Percentiles rank a stretch among this genome's conserved stretches.
Conservation (phyloP, 2,113 vertebrate species). For the Ophiodon elongatus region DNA sequence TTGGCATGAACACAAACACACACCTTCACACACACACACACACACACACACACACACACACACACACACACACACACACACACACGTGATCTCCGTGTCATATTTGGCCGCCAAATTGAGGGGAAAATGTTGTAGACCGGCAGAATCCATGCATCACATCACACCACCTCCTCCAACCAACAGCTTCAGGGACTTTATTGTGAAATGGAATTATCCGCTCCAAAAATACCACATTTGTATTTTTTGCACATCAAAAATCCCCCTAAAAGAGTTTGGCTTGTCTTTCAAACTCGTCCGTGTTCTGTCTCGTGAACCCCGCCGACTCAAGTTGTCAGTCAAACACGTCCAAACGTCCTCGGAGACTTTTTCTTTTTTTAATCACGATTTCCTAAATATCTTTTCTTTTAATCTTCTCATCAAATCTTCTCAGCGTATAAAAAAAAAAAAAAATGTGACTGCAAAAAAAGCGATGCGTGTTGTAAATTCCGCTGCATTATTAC, state of each 20-base stretch:
- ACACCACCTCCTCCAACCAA: no score
- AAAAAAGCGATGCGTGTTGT: background rate
- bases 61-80: no score
- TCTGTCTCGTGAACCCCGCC: background rate
- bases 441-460: no score
- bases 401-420: background rate
- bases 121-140: no score
- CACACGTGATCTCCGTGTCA: no score
- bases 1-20: no score
- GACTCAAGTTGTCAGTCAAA: conserved; percentile 46
- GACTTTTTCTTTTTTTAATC: background rate
- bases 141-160: no score
- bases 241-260: background rate
- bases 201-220: background rate
- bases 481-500: background rate
- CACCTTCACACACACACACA: no score
- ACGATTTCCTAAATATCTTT: background rate
- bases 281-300: background rate
- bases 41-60: no score
- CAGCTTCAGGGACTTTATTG: background rate
- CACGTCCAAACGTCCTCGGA: conserved; percentile 5
- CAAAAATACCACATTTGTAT: background rate
- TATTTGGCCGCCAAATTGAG: no score
- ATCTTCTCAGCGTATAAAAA: no score
- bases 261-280: background rate